Percentiles rank a stretch among this genome's conserved stretches.
phyloP scores from a whole-genome alignment of 1,140 invertebrate genomes.

The Scylla paramamosain region DNA sequence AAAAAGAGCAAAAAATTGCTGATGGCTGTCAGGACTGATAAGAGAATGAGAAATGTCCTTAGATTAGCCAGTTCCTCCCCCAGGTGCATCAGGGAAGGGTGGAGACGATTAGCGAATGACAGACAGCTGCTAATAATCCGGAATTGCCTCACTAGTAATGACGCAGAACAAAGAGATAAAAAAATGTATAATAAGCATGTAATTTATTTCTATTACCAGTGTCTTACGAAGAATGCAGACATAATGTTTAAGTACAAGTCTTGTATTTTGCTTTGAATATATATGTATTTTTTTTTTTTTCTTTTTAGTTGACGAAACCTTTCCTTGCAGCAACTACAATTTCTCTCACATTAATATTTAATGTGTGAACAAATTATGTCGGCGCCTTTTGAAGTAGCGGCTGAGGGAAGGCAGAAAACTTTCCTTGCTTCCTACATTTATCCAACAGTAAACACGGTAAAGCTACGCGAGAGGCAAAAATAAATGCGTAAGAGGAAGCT shows the following conservation, averaged over 20 bases:
- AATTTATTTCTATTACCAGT: background rate
- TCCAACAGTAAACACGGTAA: background rate
- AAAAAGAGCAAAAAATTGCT: background rate
- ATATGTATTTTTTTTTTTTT: too few species aligned
- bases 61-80: background rate
- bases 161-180: background rate
- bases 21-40: constrained; percentile 13
- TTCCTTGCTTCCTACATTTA: background rate
- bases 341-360: background rate
- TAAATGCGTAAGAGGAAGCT: background rate
- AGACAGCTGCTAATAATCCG: background rate
- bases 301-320: too few species aligned
- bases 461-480: background rate
- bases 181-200: background rate
- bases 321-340: background rate
- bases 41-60: background rate
- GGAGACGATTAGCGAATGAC: background rate
- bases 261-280: background rate
- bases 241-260: background rate
- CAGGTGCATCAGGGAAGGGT: background rate
- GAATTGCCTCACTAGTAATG: background rate
- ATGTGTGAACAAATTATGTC: background rate
- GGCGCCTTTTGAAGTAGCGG: background rate
- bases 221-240: background rate
- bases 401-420: background rate